Percentiles rank a stretch among this genome's conserved stretches.
These are phyloP conservation scores for Phrynosoma blainvillii DNA, from an alignment of 2,113 vertebrate genomes.

Conservation along the genomic window DNA sequence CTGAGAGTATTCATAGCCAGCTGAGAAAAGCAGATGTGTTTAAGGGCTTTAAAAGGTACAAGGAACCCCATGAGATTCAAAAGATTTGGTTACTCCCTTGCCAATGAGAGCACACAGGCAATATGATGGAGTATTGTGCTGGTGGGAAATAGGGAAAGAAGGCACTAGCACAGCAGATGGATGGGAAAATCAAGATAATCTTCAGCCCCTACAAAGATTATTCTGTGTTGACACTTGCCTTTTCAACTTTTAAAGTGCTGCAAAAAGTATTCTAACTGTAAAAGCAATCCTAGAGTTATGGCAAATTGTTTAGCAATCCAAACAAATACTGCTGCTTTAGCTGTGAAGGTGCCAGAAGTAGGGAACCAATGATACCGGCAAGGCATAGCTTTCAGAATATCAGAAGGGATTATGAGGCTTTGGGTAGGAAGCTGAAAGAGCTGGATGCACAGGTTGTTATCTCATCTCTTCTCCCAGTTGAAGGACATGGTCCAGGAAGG, in stretches of 20 bases:
- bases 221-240: background rate
- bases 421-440: too few relatives aligned
- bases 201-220: background rate
- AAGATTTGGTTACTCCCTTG: background rate
- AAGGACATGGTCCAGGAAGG: too few relatives aligned
- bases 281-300: background rate
- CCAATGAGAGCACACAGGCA: background rate
- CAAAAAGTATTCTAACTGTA: too few relatives aligned
- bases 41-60: background rate
- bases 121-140: constrained; percentile 9
- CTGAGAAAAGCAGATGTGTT: background rate
- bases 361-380: too few relatives aligned
- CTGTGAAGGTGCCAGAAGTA: background rate
- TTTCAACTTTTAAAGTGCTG: background rate
- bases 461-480: too few relatives aligned
- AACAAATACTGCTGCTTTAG: background rate
- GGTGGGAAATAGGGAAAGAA: background rate
- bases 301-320: background rate
- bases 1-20: too few relatives aligned
- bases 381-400: too few relatives aligned
- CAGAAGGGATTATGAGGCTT: too few relatives aligned
- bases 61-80: background rate
- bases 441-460: too few relatives aligned
- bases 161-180: background rate
- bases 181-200: background rate